Evolutionary conservation across 2,888 invertebrate genomes (phyloP), one percentile per base, ranked within the genome.

Genomic region (Cantharis rustica): DNA sequence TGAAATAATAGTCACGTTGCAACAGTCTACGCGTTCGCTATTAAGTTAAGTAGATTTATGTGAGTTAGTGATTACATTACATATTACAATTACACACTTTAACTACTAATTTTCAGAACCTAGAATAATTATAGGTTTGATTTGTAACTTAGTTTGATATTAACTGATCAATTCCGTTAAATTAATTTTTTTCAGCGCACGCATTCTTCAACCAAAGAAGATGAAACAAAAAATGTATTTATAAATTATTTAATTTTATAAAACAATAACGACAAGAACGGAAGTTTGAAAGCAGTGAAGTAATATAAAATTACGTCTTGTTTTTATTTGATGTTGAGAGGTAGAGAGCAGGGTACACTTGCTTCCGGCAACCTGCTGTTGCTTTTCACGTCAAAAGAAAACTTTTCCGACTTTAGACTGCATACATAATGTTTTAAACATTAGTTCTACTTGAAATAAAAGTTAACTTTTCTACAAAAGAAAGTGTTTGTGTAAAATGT

Each of bases 361-460:
- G 71, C 77, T 77, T 79, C 74, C 79, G 76, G 71, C 71, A 69
- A 72, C 79, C 75, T 75, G 72, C 79, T 76, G 79, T 76, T 76
- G 79, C 76, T 72, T 79, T 75, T 76, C 75, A 76, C 76, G 73
- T 79, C 76, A 76, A 74, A 76, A 75, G 76, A 75, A 76, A 76
- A 79, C 76, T 76, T 79, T 75, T 75, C 74, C 75, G 76, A 76
- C 76, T 76, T 79, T 72, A 72, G 72, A 76, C 76, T 79, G 76
- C 79, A 76, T 76, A 76, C 74, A 75, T 76, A 79, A 79, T 79
- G 79, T 76, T 76, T 79, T 75, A 72, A 76, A 76, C 79, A 79
- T 79, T 76, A 79, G 76, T 73, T 72, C 63, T 72, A 72, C 76
- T 79, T 75, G 72, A 74, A 77, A 74, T 77, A 79, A 74, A 74